phyloP scores from a whole-genome alignment of 2,797 vertebrate species.

The Linurgus olivaceus region DNA sequence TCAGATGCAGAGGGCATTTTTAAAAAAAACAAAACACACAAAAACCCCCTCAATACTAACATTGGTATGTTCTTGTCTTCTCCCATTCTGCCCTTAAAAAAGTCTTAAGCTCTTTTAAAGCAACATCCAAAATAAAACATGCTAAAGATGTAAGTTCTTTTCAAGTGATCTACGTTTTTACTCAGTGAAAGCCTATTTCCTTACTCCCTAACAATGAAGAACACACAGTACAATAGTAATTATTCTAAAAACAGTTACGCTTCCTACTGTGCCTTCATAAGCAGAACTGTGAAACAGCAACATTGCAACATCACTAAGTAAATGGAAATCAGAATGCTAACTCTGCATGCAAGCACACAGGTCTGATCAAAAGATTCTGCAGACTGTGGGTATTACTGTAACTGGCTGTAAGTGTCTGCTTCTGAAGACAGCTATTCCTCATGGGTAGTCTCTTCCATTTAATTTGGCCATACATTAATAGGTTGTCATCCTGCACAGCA shows the following conservation, averaged over 20 bases:
- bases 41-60: fast-evolving
- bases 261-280: not conserved
- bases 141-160: not conserved
- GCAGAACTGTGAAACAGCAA: not conserved
- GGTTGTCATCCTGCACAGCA: not conserved
- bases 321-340: not conserved
- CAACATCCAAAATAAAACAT: not conserved
- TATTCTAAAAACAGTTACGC: not conserved
- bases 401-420: not conserved
- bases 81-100: not conserved
- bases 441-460: not conserved
- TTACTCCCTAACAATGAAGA: not conserved
- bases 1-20: not conserved
- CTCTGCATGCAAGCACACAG: not conserved
- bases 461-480: not conserved
- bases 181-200: not conserved
- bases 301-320: not conserved
- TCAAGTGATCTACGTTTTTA: not conserved
- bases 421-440: not conserved
- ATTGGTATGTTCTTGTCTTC: not conserved
- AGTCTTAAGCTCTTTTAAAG: not conserved
- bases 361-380: not conserved
- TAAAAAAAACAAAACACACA: not conserved
- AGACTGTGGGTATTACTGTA: not conserved
- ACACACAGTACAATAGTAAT: not conserved